A percentile compares a stretch with the other conserved stretches of the same genome.
Evolutionary conservation across 2,888 invertebrate species (phyloP).

Genomic region (Monoplex corrugatus): DNA sequence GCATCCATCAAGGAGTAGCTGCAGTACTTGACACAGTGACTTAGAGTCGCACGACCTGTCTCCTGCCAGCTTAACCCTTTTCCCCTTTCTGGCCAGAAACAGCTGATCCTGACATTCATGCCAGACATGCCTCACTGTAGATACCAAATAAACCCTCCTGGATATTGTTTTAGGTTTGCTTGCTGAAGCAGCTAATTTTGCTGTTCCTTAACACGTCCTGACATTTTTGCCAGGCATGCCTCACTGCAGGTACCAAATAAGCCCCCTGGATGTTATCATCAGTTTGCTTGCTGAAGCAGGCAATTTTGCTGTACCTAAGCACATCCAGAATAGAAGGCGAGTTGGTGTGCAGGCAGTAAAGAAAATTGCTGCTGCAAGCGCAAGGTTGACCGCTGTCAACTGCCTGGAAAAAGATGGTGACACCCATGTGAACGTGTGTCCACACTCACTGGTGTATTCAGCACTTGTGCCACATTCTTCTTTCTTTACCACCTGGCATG

Average conservation of each 20-base stretch:
- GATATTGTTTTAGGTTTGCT: not conserved
- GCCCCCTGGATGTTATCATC: not conserved
- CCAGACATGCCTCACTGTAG: constrained; percentile 41
- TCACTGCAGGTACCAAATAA: constrained; percentile 39
- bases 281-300: not conserved
- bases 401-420: constrained; percentile 13
- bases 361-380: constrained; percentile 1
- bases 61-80: constrained; percentile 42
- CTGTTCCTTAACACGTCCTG: not conserved
- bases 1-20: constrained; percentile 47
- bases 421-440: not conserved
- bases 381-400: constrained; percentile 7
- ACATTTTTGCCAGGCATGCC: constrained; percentile 23
- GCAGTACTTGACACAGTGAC: constrained; percentile 49
- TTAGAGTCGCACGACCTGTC: constrained; percentile 47
- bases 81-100: not conserved
- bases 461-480: not conserved
- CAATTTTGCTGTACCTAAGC: not conserved
- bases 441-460: not conserved
- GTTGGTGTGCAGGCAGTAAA: constrained; percentile 29
- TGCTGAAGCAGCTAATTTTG: not conserved
- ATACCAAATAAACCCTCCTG: constrained; percentile 31
- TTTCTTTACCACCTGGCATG: not conserved
- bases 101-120: constrained; percentile 7
- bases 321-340: not conserved